Evolutionary conservation across 2,797 vertebrate genomes (phyloP).

Genomic region (Muscicapa comitata): DNA sequence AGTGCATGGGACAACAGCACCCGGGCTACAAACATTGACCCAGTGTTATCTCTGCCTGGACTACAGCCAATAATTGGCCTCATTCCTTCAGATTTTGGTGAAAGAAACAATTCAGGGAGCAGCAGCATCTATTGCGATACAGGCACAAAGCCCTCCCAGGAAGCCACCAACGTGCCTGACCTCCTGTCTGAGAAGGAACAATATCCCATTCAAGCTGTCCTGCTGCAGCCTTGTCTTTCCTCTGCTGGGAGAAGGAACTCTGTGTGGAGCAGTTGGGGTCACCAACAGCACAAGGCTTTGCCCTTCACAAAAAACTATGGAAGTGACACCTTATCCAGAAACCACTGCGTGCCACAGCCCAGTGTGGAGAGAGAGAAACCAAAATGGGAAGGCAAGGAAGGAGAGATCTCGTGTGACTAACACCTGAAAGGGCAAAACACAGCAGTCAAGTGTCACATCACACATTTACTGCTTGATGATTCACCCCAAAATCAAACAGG

Average conservation of each 20-base stretch:
- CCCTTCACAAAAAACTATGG: background rate
- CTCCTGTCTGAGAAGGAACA: background rate
- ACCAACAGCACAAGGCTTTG: background rate
- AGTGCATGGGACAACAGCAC: background rate
- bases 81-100: slow-evolving; percentile 8
- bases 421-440: background rate
- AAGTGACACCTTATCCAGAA: background rate
- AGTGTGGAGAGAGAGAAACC: background rate
- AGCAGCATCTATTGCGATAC: background rate
- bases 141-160: background rate
- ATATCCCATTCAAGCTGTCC: background rate
- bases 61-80: background rate
- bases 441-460: background rate
- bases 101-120: slow-evolving; percentile 51
- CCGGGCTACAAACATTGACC: background rate
- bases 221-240: background rate
- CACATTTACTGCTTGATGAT: background rate
- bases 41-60: slow-evolving; percentile 6
- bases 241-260: background rate
- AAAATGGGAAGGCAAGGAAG: background rate
- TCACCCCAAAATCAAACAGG: background rate
- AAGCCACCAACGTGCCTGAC: background rate
- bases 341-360: background rate
- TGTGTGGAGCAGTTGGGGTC: background rate
- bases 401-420: background rate